Base-by-base conservation (phyloP, 1,140 invertebrate genomes). In the Rhizoglyphus robini region DNA sequence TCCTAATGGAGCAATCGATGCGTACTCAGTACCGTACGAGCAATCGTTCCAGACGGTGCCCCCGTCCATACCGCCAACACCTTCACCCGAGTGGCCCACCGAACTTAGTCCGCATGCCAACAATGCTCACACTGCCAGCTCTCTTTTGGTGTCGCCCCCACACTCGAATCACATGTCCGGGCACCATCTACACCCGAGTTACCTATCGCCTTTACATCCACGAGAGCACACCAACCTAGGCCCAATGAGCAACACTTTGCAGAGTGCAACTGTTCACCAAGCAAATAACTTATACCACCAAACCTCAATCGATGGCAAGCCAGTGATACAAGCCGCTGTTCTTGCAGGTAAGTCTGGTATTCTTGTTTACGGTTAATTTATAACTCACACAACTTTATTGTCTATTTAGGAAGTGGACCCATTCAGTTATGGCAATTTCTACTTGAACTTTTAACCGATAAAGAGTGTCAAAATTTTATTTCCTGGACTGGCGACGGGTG, bases 381-480 rank as follows among this genome's bases (percentile, higher is more conserved):
- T 32, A 8, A 60, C 5, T 60, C 18, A 8, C n/a, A 46, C 25
- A 51, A 27, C 25, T 8, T 51, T 8, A 20, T 27, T 51, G 49
- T 51, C 25, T 20, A 51, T 27, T 51, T 51, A 73, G 90, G 90
- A 68, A 91, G 88, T 65, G 90, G 90, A 13, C 90, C 90, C 3
- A 94, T 95, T 74, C 90, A 94, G 74, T 78, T 98, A 70, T 98
- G 95, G 95, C 94, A 98, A 79, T 98, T 98, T 78, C 79, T 98
- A 38, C 78, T 98, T 62, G 94, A 97, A 77, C 81, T 96, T 30
- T 79, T 98, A 30, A 96, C 94, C 61, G 94, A 98, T 78, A 96
- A 96, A 77, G 84, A 86, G 49, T 96, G 92, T 78, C 91, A 96
- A 76, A 84, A 85, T 29, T 96, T 96, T 75, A 97, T 98, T 72